Conservation (phyloP, 1,140 invertebrate species). For the Carposina sasakii region DNA sequence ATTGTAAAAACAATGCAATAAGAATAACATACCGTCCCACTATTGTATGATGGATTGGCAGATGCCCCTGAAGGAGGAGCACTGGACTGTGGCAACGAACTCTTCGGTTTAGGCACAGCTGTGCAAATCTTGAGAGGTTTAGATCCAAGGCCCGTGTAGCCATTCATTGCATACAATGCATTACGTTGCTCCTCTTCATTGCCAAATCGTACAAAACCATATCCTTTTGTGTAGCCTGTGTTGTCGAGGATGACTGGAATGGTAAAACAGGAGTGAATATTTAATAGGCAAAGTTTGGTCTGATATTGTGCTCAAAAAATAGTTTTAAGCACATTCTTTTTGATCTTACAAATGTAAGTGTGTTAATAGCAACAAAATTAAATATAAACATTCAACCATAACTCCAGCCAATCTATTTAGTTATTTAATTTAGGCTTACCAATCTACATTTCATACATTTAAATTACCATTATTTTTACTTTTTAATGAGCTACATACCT, state of each 20-base stretch:
- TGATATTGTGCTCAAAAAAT: too few relatives aligned
- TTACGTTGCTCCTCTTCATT: constrained; percentile 96
- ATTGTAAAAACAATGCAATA: neutral
- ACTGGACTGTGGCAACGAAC: constrained; percentile 45
- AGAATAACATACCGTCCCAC: constrained; percentile 45
- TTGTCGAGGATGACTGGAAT: constrained; percentile 87
- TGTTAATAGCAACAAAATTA: constrained; percentile 38
- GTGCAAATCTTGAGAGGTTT: constrained; percentile 93
- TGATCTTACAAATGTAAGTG: too few relatives aligned
- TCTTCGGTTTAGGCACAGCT: constrained; percentile 88
- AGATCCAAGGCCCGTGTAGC: constrained; percentile 85
- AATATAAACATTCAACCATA: neutral
- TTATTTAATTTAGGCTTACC: too few relatives aligned
- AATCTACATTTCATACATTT: too few relatives aligned
- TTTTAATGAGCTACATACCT: constrained; percentile 75
- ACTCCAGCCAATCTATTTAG: too few relatives aligned
- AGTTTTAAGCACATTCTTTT: too few relatives aligned
- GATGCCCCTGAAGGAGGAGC: constrained; percentile 50
- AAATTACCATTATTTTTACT: too few relatives aligned
- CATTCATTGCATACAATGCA: constrained; percentile 91
- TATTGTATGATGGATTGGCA: constrained; percentile 38
- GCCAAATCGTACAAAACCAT: constrained; percentile 96
- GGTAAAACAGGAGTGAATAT: neutral
- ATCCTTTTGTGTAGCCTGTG: constrained; percentile 93
- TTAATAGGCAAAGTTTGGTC: neutral